These are phyloP conservation scores for Loris lydekkerianus DNA, from an alignment of 2,797 vertebrate species.

Conservation along the genomic window DNA sequence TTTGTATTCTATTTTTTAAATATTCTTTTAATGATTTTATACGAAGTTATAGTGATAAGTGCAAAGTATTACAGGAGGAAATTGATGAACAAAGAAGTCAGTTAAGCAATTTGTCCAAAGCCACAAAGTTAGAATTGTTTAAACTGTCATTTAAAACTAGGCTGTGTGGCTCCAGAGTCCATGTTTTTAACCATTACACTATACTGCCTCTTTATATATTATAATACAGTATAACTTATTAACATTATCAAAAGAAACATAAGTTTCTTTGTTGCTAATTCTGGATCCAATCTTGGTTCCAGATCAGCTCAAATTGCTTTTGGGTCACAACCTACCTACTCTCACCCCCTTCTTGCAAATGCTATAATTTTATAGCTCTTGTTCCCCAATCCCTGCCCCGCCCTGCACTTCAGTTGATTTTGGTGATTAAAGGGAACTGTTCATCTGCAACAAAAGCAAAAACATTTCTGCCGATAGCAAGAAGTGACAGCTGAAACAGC, in stretches of 20 bases:
- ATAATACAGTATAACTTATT: not conserved
- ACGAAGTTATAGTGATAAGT: not conserved
- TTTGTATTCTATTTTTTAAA: slow-evolving; percentile 2
- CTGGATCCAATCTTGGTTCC: not conserved
- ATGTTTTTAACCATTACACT: not conserved
- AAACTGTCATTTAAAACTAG: not conserved
- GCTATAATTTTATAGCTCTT: slow-evolving; percentile 73
- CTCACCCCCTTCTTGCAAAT: slow-evolving; percentile 61
- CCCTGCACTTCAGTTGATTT: slow-evolving; percentile 78
- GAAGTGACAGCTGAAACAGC: slow-evolving; percentile 87
- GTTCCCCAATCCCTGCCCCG: slow-evolving; percentile 55
- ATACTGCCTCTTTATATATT: not conserved
- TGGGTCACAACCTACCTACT: slow-evolving; percentile 46
- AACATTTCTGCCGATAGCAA: slow-evolving; percentile 84
- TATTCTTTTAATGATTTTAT: slow-evolving; percentile 43
- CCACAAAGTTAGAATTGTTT: not conserved
- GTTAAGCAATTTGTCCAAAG: slow-evolving; percentile 25
- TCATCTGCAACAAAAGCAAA: slow-evolving; percentile 86
- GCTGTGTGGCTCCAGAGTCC: not conserved
- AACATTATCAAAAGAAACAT: slow-evolving; percentile 25
- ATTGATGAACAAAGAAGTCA: slow-evolving; percentile 15
- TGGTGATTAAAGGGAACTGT: slow-evolving; percentile 81
- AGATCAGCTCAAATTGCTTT: slow-evolving; percentile 37
- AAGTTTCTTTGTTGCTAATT: slow-evolving; percentile 33
- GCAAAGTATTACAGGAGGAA: slow-evolving; percentile 43